phyloP scores from a whole-genome alignment of 2,797 vertebrate genomes.

The Parotocinclus haroldoi region DNA sequence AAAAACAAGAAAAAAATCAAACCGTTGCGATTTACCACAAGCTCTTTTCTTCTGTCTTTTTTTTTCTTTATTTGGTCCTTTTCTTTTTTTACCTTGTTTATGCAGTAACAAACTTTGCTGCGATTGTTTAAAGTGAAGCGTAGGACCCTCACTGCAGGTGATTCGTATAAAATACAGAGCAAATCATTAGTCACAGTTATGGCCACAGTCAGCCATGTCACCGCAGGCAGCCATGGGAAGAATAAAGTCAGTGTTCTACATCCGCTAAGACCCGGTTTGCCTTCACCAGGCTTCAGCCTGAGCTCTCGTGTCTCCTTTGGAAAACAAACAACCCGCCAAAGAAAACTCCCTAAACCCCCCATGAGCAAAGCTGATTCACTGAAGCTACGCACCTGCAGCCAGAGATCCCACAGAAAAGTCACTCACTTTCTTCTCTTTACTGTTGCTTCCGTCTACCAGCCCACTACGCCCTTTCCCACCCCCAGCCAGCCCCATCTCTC shows the following conservation, averaged over 20 bases:
- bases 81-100: constrained; percentile 37
- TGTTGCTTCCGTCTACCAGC: constrained; percentile 23
- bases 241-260: constrained; percentile 55
- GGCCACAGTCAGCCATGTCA: constrained; percentile 53
- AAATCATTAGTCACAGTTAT: constrained; percentile 59
- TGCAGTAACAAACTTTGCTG: constrained; percentile 52
- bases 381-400: constrained; percentile 55
- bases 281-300: constrained; percentile 44
- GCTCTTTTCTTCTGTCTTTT: constrained; percentile 24
- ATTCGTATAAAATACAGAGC: constrained; percentile 65
- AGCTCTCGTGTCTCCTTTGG: constrained; percentile 33
- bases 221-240: constrained; percentile 47
- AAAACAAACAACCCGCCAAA: constrained; percentile 50
- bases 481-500: constrained; percentile 19
- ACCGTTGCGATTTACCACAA: not conserved
- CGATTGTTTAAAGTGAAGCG: constrained; percentile 56
- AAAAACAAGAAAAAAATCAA: not conserved
- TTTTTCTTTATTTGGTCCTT: constrained; percentile 36
- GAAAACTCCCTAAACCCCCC: constrained; percentile 31
- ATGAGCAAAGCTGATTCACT: constrained; percentile 28
- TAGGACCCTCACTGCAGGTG: constrained; percentile 40
- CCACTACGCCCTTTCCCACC: constrained; percentile 16
- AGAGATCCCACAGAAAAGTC: constrained; percentile 39
- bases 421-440: constrained; percentile 39
- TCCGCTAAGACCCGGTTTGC: constrained; percentile 41